These are phyloP conservation scores for Ochropleura leucogaster DNA, from an alignment of 2,888 invertebrate species.

Conservation along the genomic window DNA sequence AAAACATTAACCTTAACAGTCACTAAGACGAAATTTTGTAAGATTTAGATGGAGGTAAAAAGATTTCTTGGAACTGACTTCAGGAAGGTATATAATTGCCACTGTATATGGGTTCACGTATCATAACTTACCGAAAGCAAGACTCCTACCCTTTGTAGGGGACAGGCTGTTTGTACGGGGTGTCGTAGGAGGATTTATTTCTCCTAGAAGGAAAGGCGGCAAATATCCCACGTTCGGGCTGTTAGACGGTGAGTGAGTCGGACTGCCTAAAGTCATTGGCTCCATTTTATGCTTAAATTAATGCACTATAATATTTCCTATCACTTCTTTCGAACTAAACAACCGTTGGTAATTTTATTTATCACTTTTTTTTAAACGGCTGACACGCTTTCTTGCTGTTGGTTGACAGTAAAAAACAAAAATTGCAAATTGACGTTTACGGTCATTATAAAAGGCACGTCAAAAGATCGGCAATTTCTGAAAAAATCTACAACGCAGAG, in stretches of 20 bases:
- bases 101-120: not conserved
- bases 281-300: slow-evolving; percentile 91
- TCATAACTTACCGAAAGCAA: slow-evolving; percentile 90
- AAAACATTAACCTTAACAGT: not conserved
- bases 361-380: slow-evolving; percentile 55
- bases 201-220: slow-evolving; percentile 95
- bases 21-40: not conserved
- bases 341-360: slow-evolving; percentile 50
- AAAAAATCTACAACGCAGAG: not conserved
- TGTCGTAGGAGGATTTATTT: slow-evolving; percentile 90
- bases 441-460: slow-evolving; percentile 2
- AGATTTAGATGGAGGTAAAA: not conserved
- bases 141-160: slow-evolving; percentile 89
- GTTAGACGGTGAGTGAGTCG: slow-evolving; percentile 93
- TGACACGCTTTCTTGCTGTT: slow-evolving; percentile 51
- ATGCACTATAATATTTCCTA: slow-evolving; percentile 8
- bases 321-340: slow-evolving; percentile 25
- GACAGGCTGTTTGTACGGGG: slow-evolving; percentile 91
- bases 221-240: slow-evolving; percentile 93
- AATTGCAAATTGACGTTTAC: slow-evolving; percentile 41
- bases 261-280: slow-evolving; percentile 96
- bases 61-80: not conserved
- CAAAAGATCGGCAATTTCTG: slow-evolving; percentile 12
- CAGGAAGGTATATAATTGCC: not conserved
- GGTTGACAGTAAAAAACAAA: slow-evolving; percentile 45